Percentiles rank a stretch among this genome's conserved stretches.
Conservation (phyloP, 2,113 vertebrate species). For the Salminus brasiliensis region DNA sequence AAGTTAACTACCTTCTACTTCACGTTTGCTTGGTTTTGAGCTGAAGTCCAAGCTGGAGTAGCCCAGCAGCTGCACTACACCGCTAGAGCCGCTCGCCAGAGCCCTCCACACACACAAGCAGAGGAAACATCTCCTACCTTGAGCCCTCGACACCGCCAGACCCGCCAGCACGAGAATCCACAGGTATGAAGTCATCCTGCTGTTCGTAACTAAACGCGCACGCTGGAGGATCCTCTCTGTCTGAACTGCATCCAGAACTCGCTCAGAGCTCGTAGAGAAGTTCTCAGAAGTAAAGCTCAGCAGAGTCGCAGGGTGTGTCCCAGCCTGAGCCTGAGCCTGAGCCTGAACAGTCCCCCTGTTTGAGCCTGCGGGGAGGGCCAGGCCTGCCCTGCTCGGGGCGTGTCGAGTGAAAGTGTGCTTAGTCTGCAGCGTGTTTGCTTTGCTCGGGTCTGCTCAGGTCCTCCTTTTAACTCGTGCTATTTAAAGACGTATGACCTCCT, state of each 20-base stretch:
- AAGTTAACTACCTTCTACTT: no score
- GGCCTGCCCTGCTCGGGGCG: not conserved
- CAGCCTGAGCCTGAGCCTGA: not conserved
- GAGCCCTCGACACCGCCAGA: slow-evolving; percentile 53
- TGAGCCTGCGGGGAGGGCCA: no score
- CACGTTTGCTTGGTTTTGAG: no score
- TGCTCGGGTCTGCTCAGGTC: no score
- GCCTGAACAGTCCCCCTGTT: no score
- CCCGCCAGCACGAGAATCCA: slow-evolving; percentile 53
- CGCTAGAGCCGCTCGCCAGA: no score
- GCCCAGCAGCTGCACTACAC: no score
- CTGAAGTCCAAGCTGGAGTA: no score
- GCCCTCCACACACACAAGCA: not conserved
- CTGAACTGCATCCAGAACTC: not conserved
- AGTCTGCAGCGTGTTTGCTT: no score
- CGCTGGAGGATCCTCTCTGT: not conserved
- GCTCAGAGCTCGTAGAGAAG: no score
- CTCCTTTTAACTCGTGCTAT: no score
- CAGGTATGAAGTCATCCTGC: slow-evolving; percentile 60
- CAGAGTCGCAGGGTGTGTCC: not conserved
- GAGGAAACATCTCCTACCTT: slow-evolving; percentile 53
- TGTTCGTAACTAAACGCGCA: not conserved
- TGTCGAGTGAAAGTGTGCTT: slow-evolving; percentile 32
- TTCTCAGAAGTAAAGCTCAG: not conserved
- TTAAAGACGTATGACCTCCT: no score